A percentile compares a stretch with the other conserved stretches of the same genome.
Evolutionary conservation across 2,888 invertebrate genomes (phyloP).

Genomic region (Myopa testacea): DNA sequence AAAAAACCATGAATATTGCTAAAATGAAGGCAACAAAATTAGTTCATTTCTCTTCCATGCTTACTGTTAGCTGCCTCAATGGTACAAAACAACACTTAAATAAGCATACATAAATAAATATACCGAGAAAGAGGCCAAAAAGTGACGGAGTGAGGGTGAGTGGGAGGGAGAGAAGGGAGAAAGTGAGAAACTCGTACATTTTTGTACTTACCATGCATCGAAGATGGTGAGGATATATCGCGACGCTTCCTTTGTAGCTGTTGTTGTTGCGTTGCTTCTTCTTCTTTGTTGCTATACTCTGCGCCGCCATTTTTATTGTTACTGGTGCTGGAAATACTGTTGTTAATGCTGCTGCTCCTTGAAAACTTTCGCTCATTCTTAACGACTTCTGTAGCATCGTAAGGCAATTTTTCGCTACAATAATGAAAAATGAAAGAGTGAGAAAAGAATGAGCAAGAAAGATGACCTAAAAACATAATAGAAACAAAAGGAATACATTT

Average conservation of each 20-base stretch:
- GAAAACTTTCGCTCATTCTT: slow-evolving; percentile 56
- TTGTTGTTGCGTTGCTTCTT: slow-evolving; percentile 40
- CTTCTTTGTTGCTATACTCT: slow-evolving; percentile 22
- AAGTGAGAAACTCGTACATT: no score
- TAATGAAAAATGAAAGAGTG: slow-evolving; percentile 28
- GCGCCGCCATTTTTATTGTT: slow-evolving; percentile 32
- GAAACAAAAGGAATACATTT: background rate
- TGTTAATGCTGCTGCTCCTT: slow-evolving; percentile 47
- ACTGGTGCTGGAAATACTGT: slow-evolving; percentile 47
- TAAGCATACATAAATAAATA: no score
- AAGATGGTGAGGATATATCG: slow-evolving; percentile 62
- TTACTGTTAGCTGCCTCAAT: slow-evolving; percentile 36
- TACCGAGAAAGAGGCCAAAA: background rate
- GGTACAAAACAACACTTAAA: no score
- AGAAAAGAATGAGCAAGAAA: slow-evolving; percentile 14
- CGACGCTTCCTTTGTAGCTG: slow-evolving; percentile 54
- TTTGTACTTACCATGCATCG: slow-evolving; percentile 63
- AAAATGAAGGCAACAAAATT: slow-evolving; percentile 1
- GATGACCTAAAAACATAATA: background rate
- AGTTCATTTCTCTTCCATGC: slow-evolving; percentile 45
- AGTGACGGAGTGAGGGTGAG: background rate
- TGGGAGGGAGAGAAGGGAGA: no score
- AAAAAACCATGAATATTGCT: background rate
- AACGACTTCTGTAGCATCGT: slow-evolving; percentile 43
- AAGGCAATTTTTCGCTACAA: slow-evolving; percentile 34